Base-by-base conservation (phyloP, 2,888 invertebrate species). In the Heliconius aoede region DNA sequence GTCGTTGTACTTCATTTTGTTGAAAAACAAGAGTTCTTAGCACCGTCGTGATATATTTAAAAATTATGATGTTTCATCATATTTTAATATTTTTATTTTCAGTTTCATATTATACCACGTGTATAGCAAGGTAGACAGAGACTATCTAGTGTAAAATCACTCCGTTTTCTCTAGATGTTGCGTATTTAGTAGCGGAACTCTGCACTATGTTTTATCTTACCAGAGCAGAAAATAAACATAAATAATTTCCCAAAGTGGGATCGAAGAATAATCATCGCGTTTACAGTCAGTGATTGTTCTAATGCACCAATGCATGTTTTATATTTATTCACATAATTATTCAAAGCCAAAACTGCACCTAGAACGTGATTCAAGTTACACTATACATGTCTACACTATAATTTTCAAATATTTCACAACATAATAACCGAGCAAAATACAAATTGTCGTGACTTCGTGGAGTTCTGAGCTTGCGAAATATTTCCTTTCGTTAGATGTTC, bases 391-490 rank as follows among this genome's bases (percentile, higher is more conserved):
- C n/a, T 4, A 55, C 9, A 7, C 32, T n/a, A n/a, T 32, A 65
- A 24, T 36, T 24, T 36, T 65, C 15, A 65, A 65, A 65, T 65
- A 13, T 64, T 62, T 65, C 65, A 3, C 36, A 65, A 65, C 36
- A 8, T 15, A 65, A 65, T 65, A 36, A 24, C 24, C 65, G 36
- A 40, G 18, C 36, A 36, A 15, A 7, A 36, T 65, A 8, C 24
- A 36, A 24, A 7, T 24, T 36, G 36, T 65, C 65, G 65, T 65
- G 65, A 26, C 65, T 36, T n/a, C n/a, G n/a, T n/a, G n/a, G 36
- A 11, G 36, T 36, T 36, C n/a, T 26, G 36, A 65, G 36, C 15
- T 65, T 65, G 65, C 36, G 65, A 65, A 65, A 65, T 7, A 18
- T 26, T 40, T 65, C 65, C 65, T 65, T 65, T 64, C 64, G 64